Conservation (phyloP, 2,888 invertebrate genomes). For the Mesochorus sp. region DNA sequence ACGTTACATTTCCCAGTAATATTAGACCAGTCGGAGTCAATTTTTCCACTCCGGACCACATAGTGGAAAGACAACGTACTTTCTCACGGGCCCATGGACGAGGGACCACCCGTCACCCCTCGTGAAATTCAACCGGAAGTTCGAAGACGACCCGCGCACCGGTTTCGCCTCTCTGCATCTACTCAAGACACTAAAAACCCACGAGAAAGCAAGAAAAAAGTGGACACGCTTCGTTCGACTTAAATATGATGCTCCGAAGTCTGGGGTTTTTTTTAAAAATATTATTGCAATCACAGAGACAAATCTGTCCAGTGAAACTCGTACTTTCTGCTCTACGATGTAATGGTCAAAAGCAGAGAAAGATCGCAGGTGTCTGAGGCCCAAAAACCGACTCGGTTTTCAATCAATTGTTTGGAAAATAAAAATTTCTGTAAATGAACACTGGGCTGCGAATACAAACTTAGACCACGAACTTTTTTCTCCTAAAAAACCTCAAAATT, state of each 20-base stretch:
- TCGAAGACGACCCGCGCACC: constrained; percentile 23
- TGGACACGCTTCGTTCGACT: constrained; percentile 9
- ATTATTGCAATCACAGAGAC: too few species aligned
- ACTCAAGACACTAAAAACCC: constrained; percentile 21
- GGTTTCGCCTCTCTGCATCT: constrained; percentile 18
- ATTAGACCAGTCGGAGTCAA: neutral
- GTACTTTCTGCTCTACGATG: too few species aligned
- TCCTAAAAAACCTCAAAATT: too few species aligned
- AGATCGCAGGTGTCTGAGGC: too few species aligned
- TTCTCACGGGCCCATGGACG: constrained; percentile 54
- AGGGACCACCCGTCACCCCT: constrained; percentile 40
- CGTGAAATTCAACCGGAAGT: constrained; percentile 59
- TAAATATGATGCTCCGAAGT: neutral
- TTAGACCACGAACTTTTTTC: too few species aligned
- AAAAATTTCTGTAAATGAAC: too few species aligned
- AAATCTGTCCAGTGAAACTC: too few species aligned
- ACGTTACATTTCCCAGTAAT: neutral
- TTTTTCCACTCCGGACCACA: neutral
- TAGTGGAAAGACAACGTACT: constrained; percentile 44
- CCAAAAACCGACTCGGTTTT: too few species aligned
- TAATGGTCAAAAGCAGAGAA: too few species aligned
- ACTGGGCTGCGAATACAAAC: too few species aligned
- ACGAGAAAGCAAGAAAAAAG: neutral
- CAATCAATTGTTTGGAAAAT: too few species aligned
- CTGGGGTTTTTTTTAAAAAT: neutral